Evolutionary conservation across 2,888 invertebrate species (phyloP).

Genomic region (Euplexia lucipara): DNA sequence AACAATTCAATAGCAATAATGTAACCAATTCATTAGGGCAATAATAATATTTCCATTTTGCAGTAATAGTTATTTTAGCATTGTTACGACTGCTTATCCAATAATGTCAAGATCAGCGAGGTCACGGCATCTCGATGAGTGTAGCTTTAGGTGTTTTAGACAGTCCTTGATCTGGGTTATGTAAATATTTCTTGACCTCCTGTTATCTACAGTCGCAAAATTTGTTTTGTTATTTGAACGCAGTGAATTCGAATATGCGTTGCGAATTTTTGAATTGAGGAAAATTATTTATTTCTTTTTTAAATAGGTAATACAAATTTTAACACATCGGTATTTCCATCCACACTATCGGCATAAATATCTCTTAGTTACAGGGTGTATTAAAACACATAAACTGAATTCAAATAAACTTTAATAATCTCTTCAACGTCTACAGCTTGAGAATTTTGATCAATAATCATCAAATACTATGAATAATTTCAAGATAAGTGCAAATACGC

Average conservation of each 20-base stretch:
- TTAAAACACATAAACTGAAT: constrained; percentile 77
- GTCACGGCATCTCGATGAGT: background rate
- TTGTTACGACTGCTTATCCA: background rate
- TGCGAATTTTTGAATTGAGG: background rate
- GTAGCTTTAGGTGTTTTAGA: no score
- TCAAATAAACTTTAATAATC: constrained; percentile 89
- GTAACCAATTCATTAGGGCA: no score
- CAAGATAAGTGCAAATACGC: constrained; percentile 72
- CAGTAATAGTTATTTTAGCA: background rate
- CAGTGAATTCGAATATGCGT: background rate
- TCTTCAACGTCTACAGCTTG: constrained; percentile 85
- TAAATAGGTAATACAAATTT: background rate
- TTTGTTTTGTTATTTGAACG: background rate
- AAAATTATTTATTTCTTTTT: background rate
- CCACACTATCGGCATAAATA: background rate
- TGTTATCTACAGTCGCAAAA: constrained; percentile 16
- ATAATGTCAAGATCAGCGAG: constrained; percentile 14
- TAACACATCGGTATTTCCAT: background rate
- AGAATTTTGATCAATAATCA: constrained; percentile 73
- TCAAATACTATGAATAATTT: constrained; percentile 67
- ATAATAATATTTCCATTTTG: background rate
- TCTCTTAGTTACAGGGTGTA: constrained; percentile 47
- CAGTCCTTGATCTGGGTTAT: constrained; percentile 13
- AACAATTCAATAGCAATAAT: no score
- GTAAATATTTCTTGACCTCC: constrained; percentile 15